Percentiles rank a stretch among this genome's conserved stretches.
These are phyloP conservation scores for Chrysomallon squamiferum DNA, from an alignment of 1,140 invertebrate species.

Conservation along the genomic window DNA sequence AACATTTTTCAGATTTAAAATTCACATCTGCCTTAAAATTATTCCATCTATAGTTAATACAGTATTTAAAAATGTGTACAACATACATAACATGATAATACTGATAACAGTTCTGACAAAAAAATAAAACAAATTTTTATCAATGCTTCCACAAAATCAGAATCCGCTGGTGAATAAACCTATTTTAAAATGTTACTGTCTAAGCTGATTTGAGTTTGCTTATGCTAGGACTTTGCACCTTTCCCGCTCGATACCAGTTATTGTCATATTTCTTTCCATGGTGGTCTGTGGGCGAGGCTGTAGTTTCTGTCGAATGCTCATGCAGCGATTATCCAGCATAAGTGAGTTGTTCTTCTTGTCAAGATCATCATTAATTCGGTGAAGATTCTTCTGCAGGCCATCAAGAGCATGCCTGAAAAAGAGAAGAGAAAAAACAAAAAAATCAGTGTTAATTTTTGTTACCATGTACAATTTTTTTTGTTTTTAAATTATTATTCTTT, in stretches of 20 bases:
- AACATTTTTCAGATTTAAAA: too few relatives aligned
- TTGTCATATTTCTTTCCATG: conserved; percentile 55
- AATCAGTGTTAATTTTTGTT: too few relatives aligned
- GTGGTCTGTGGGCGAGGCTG: conserved; percentile 47
- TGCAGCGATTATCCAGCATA: conserved; percentile 61
- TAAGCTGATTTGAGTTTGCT: conserved; percentile 12
- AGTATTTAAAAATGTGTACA: too few relatives aligned
- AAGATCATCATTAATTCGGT: conserved; percentile 63
- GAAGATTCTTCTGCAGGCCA: conserved; percentile 61
- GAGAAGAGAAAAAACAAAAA: conserved; percentile 6
- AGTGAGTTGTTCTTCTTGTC: conserved; percentile 61
- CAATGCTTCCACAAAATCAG: too few relatives aligned
- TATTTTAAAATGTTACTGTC: too few relatives aligned
- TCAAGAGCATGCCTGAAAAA: conserved; percentile 62
- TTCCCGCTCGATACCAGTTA: conserved; percentile 59
- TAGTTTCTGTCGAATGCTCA: conserved; percentile 59
- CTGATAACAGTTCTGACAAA: too few relatives aligned
- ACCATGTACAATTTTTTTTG: too few relatives aligned
- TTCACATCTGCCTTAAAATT: too few relatives aligned
- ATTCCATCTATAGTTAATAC: too few relatives aligned
- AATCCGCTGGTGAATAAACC: too few relatives aligned
- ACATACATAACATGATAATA: too few relatives aligned
- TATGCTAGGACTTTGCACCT: conserved; percentile 54
- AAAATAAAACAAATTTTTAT: neutral
- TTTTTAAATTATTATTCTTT: too few relatives aligned